Percentiles rank a stretch among this genome's conserved stretches.
Conservation (phyloP, 2,888 invertebrate species). For the Taenaris catops region DNA sequence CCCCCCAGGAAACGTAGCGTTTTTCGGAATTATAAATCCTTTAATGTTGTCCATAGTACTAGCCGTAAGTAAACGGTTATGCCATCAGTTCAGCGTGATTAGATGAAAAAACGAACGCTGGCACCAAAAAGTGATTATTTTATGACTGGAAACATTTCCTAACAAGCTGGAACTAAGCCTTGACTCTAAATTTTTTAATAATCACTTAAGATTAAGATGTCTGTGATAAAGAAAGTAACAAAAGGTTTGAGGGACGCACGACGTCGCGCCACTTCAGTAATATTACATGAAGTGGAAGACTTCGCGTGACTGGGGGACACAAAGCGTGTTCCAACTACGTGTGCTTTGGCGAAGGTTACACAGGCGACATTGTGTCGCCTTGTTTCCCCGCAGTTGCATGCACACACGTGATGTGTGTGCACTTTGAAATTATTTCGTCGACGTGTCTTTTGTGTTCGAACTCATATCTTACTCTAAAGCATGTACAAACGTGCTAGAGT, state of each 20-base stretch:
- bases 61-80: no score
- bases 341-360: slow-evolving; percentile 15
- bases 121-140: no score
- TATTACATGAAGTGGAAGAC: slow-evolving; percentile 20
- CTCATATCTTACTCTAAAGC: slow-evolving; percentile 3
- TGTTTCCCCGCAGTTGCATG: slow-evolving; percentile 7
- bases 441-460: slow-evolving; percentile 9
- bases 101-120: no score
- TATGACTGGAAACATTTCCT: no score
- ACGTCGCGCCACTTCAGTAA: slow-evolving; percentile 16
- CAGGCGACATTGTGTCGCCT: slow-evolving; percentile 14
- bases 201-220: slow-evolving; percentile 15
- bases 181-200: slow-evolving; percentile 11
- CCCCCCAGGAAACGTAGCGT: no score
- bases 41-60: no score
- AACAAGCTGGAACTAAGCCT: neutral
- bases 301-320: slow-evolving; percentile 18
- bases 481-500: no score
- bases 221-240: slow-evolving; percentile 12
- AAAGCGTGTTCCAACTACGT: slow-evolving; percentile 16
- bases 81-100: no score
- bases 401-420: slow-evolving; percentile 12
- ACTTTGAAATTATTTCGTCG: slow-evolving; percentile 11
- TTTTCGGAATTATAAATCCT: no score
- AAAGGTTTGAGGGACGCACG: slow-evolving; percentile 19